Percentiles rank a stretch among this genome's conserved stretches.
Evolutionary conservation across 2,888 invertebrate species (phyloP).

Genomic region (Eurytoma adleriae): DNA sequence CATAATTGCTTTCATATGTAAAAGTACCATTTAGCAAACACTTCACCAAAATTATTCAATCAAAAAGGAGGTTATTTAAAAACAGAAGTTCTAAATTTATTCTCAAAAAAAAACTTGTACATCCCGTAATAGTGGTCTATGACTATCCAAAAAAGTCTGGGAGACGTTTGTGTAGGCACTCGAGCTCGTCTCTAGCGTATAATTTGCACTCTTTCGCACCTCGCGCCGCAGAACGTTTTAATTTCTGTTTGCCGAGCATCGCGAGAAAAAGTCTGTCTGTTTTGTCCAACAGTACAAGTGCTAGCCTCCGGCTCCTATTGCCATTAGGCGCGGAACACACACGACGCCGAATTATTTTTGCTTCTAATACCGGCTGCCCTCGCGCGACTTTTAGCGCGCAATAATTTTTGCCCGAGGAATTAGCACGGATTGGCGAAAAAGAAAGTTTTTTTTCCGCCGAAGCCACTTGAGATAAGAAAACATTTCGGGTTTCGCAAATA

Average conservation of each 20-base stretch:
- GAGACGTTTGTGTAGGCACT: neutral
- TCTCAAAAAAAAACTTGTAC: too few species aligned
- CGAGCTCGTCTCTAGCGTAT: constrained; percentile 23
- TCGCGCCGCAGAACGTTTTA: constrained; percentile 10
- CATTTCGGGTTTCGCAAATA: neutral
- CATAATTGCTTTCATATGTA: too few species aligned
- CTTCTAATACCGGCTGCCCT: neutral
- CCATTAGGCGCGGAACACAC: neutral
- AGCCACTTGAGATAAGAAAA: neutral
- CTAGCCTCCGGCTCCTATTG: neutral
- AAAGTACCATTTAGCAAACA: too few species aligned
- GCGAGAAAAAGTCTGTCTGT: too few species aligned
- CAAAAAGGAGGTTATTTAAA: too few species aligned
- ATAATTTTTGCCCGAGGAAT: constrained; percentile 44
- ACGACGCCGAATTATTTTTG: too few species aligned
- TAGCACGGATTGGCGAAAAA: constrained; percentile 26
- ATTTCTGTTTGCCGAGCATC: constrained; percentile 35
- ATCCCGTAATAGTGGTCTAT: too few species aligned
- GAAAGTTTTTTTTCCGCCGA: constrained; percentile 1
- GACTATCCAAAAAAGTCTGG: too few species aligned
- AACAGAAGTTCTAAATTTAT: too few species aligned
- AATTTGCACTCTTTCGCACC: constrained; percentile 39
- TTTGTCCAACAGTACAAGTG: too few species aligned
- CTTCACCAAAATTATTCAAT: too few species aligned
- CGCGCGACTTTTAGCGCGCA: constrained; percentile 37